Percentiles rank a stretch among this genome's conserved stretches.
Evolutionary conservation across 2,113 vertebrate genomes (phyloP).

Genomic region (Clarias magur): DNA sequence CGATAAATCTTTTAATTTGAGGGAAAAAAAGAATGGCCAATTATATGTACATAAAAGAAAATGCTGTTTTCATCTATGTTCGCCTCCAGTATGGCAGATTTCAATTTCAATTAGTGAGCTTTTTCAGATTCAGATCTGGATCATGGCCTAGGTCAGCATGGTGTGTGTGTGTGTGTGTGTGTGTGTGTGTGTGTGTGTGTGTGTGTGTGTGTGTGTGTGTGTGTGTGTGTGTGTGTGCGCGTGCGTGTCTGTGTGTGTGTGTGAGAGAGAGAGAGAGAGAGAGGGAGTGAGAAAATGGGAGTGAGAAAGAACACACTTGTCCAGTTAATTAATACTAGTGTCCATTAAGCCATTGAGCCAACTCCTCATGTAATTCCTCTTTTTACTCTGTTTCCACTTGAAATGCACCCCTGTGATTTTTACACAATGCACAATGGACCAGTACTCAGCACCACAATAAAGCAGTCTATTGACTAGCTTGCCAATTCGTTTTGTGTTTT

Average conservation of each 20-base stretch:
- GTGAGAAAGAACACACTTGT: neutral
- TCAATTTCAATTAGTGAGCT: neutral
- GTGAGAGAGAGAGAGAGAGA: neutral
- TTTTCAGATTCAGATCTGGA: neutral
- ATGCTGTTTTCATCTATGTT: neutral
- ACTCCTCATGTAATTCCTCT: constrained; percentile 20
- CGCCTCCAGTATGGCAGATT: neutral
- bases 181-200: no score
- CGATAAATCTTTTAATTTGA: neutral
- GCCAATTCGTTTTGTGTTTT: constrained; percentile 43
- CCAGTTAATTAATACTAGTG: constrained; percentile 27
- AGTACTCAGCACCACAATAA: constrained; percentile 41
- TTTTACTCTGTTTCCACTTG: neutral
- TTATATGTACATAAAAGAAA: neutral
- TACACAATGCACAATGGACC: constrained; percentile 33
- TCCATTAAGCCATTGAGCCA: constrained; percentile 26
- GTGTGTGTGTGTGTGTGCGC: no score
- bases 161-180: no score
- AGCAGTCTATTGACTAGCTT: constrained; percentile 48
- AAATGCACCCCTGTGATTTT: constrained; percentile 33
- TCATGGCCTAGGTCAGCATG: neutral
- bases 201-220: no score
- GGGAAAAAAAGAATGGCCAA: neutral
- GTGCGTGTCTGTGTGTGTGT: no score
- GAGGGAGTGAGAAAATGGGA: neutral